Conservation (phyloP, 1,140 invertebrate species). For the Xylocopa sonorina region DNA sequence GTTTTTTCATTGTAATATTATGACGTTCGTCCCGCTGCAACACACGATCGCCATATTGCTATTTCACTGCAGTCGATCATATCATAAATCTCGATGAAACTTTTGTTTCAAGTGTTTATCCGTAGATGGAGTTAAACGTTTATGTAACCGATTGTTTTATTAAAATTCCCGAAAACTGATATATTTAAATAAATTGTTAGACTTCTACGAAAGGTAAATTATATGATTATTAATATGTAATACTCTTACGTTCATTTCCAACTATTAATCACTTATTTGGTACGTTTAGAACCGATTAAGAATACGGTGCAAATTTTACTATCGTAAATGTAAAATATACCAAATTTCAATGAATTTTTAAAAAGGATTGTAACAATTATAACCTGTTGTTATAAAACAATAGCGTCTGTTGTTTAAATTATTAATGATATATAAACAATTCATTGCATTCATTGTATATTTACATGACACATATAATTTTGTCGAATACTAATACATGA, state of each 20-base stretch:
- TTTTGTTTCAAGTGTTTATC: not conserved
- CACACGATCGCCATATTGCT: conserved; percentile 46
- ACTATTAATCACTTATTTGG: not conserved
- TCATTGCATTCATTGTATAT: not conserved
- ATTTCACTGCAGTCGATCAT: conserved; percentile 48
- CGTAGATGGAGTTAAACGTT: conserved; percentile 20
- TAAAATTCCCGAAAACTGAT: not conserved
- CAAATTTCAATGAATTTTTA: not conserved
- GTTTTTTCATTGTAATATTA: conserved; percentile 48
- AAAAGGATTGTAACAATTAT: not conserved
- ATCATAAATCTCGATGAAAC: conserved; percentile 24
- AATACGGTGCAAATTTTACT: not conserved
- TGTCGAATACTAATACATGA: not conserved
- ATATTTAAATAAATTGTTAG: not conserved
- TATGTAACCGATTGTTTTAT: not conserved
- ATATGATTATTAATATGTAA: not conserved
- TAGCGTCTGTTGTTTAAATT: not conserved
- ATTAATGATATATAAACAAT: not conserved
- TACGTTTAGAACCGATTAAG: not conserved
- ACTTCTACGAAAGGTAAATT: not conserved
- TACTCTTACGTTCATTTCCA: not conserved
- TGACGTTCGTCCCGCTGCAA: conserved; percentile 23
- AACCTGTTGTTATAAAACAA: not conserved
- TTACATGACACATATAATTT: not conserved
- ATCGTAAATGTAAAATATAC: too few relatives aligned